Conservation (phyloP, 2,797 vertebrate genomes). For the Mormyrus proboscirostris region DNA sequence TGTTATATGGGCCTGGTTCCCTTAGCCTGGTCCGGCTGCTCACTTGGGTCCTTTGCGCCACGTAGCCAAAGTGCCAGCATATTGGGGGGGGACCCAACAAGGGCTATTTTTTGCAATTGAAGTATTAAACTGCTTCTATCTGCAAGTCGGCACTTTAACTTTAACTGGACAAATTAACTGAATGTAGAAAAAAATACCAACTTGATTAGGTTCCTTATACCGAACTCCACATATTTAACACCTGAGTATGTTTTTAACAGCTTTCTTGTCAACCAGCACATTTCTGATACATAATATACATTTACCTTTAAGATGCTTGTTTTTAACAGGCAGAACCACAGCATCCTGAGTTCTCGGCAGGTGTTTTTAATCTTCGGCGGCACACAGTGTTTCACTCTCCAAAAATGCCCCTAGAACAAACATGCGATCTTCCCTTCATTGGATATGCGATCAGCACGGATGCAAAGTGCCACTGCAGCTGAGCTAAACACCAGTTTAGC, state of each 20-base stretch:
- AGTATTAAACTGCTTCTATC: not conserved
- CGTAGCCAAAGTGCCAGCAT: not conserved
- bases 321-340: constrained; percentile 9
- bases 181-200: not conserved
- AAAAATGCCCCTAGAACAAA: constrained; percentile 40
- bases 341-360: constrained; percentile 34
- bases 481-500: not conserved
- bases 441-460: constrained; percentile 39
- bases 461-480: constrained; percentile 13
- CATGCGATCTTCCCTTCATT: constrained; percentile 45
- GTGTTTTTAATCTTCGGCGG: constrained; percentile 52
- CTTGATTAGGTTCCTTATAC: not conserved
- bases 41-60: not conserved
- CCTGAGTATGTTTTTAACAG: not conserved
- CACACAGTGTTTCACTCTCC: constrained; percentile 40
- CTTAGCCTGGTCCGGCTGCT: not conserved
- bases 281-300: not conserved
- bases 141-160: not conserved
- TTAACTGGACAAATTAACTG: not conserved
- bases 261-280: not conserved
- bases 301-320: not conserved
- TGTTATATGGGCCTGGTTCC: not conserved
- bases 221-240: not conserved
- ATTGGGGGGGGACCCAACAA: not conserved
- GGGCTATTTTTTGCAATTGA: not conserved